These are phyloP conservation scores for Pilophorus perplexus DNA, from an alignment of 2,888 invertebrate genomes.

Conservation along the genomic window DNA sequence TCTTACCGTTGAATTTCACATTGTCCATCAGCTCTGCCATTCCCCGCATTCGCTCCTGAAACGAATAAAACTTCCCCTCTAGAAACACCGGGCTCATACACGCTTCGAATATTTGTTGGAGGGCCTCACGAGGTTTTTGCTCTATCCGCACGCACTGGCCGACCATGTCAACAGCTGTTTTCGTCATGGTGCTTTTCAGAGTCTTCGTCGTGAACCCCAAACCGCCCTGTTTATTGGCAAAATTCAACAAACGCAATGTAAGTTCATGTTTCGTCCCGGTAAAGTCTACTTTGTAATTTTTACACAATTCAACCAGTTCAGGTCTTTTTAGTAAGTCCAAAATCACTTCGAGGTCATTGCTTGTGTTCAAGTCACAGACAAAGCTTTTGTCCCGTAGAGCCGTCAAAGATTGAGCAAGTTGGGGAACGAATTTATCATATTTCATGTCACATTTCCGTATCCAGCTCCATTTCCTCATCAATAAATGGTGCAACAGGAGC, in stretches of 20 bases:
- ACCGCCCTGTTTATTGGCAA: constrained; percentile 14
- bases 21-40: constrained; percentile 22
- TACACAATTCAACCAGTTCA: constrained; percentile 12
- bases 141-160: constrained; percentile 9
- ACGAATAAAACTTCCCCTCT: constrained; percentile 25
- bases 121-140: neutral
- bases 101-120: constrained; percentile 34
- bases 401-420: neutral
- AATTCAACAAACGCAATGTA: neutral
- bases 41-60: constrained; percentile 17
- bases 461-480: constrained; percentile 31
- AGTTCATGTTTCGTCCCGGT: constrained; percentile 5
- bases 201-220: constrained; percentile 14
- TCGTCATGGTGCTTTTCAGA: neutral
- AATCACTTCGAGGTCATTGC: constrained; percentile 3
- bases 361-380: constrained; percentile 1
- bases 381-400: constrained; percentile 1
- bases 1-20: constrained; percentile 22
- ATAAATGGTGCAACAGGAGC: constrained; percentile 12
- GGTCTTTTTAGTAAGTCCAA: constrained; percentile 10
- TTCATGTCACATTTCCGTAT: constrained; percentile 30
- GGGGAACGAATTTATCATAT: constrained; percentile 19
- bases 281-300: neutral
- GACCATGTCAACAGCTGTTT: neutral
- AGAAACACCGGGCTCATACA: constrained; percentile 27